Evolutionary conservation across 1,140 invertebrate species (phyloP).

Genomic region (Centruroides vittatus): DNA sequence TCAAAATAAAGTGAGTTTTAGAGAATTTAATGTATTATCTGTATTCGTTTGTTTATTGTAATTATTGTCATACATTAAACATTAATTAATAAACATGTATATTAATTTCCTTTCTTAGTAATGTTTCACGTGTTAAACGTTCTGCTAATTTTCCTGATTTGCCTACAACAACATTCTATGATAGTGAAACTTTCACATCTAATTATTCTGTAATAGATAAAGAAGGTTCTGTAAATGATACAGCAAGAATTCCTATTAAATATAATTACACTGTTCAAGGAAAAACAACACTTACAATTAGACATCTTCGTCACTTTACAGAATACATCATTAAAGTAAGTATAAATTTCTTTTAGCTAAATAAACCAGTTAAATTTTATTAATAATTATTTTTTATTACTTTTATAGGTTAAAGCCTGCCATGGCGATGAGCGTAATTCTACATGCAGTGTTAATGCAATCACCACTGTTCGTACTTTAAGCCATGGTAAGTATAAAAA

Average conservation of each 20-base stretch:
- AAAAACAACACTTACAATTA: slow-evolving; percentile 19
- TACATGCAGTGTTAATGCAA: slow-evolving; percentile 27
- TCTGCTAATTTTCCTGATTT: too few relatives aligned
- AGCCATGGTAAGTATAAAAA: slow-evolving; percentile 18
- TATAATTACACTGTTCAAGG: too few relatives aligned
- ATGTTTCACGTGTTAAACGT: too few relatives aligned
- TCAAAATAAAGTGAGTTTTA: neutral
- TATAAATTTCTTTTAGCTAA: neutral
- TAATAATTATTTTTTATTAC: neutral
- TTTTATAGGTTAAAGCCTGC: slow-evolving; percentile 17
- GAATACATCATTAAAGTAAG: slow-evolving; percentile 35
- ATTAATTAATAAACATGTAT: too few relatives aligned
- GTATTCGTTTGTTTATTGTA: too few relatives aligned
- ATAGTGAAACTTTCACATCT: too few relatives aligned
- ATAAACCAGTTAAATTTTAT: neutral
- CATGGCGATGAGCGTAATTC: slow-evolving; percentile 13
- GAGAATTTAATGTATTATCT: neutral
- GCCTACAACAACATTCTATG: too few relatives aligned
- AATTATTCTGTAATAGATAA: too few relatives aligned
- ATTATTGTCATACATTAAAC: too few relatives aligned
- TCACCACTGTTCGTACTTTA: slow-evolving; percentile 24
- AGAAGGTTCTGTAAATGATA: too few relatives aligned
- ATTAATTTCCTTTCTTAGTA: neutral
- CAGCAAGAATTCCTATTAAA: too few relatives aligned
- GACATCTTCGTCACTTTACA: slow-evolving; percentile 33